A percentile compares a stretch with the other conserved stretches of the same genome.
Conservation (phyloP, 2,888 invertebrate genomes). For the Rutpela maculata region DNA sequence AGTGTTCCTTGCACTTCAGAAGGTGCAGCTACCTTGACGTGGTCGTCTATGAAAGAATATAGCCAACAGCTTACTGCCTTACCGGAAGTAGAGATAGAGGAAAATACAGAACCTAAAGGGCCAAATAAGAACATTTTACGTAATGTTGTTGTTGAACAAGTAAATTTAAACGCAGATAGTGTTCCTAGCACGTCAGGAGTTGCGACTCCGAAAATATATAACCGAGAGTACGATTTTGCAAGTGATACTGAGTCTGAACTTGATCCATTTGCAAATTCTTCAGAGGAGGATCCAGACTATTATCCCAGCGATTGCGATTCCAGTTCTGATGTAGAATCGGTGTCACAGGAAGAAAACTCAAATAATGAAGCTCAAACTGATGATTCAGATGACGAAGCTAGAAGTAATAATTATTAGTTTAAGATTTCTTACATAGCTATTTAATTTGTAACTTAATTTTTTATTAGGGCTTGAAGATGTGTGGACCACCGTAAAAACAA, state of each 20-base stretch:
- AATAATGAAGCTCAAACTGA: constrained; percentile 1
- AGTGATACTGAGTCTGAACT: constrained; percentile 1
- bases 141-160: background rate
- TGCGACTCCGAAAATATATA: background rate
- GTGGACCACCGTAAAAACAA: too few relatives aligned
- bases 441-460: too few relatives aligned
- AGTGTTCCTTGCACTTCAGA: background rate
- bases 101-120: too few relatives aligned
- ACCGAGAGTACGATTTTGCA: background rate
- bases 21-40: background rate
- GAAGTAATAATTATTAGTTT: too few relatives aligned
- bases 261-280: constrained; percentile 5
- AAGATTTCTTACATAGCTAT: too few relatives aligned
- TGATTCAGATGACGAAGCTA: background rate
- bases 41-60: too few relatives aligned
- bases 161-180: background rate
- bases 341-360: background rate
- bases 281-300: constrained; percentile 5
- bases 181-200: background rate
- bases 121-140: background rate
- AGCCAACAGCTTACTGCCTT: too few relatives aligned
- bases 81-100: too few relatives aligned
- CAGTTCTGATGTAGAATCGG: background rate
- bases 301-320: background rate
- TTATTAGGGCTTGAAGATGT: too few relatives aligned